These are phyloP conservation scores for western clawed frog (Xenopus tropicalis) DNA, from an alignment of 2,113 vertebrate species.

Conservation along the genomic window DNA sequence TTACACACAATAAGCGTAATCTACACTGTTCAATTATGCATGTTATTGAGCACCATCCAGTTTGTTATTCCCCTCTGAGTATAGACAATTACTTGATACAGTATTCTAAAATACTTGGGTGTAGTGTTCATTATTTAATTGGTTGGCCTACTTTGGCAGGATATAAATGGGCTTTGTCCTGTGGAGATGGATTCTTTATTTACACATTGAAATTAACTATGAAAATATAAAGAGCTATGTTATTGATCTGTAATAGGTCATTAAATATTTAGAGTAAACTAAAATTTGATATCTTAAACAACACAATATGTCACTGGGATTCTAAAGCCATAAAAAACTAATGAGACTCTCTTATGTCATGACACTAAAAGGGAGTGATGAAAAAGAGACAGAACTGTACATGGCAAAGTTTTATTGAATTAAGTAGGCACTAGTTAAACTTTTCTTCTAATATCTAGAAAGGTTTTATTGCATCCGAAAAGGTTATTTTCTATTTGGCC, in stretches of 20 bases:
- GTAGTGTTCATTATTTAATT: conserved; percentile 22
- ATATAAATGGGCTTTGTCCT: not conserved
- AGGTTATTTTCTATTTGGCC: too few relatives aligned
- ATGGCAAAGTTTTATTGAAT: too few relatives aligned
- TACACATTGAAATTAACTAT: conserved; percentile 19
- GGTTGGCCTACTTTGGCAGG: not conserved
- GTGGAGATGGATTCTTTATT: conserved; percentile 20
- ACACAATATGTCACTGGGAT: conserved; percentile 30
- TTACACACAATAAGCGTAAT: not conserved
- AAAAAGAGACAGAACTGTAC: too few relatives aligned
- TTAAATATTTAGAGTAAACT: conserved; percentile 29
- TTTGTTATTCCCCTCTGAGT: not conserved
- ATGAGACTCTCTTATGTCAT: conserved; percentile 33
- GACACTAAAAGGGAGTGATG: not conserved
- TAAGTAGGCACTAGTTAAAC: too few relatives aligned
- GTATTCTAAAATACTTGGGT: conserved; percentile 1
- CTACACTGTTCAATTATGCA: conserved; percentile 1
- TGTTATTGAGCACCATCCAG: not conserved
- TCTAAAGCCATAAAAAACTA: conserved; percentile 30
- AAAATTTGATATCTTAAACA: conserved; percentile 42
- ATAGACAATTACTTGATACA: conserved; percentile 3
- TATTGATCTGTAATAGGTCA: conserved; percentile 38
- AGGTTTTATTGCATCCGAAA: too few relatives aligned
- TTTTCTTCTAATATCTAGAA: too few relatives aligned
- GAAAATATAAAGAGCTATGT: conserved; percentile 23